Base-by-base conservation (phyloP, 2,888 invertebrate species). In the Spicauda simplicius region DNA sequence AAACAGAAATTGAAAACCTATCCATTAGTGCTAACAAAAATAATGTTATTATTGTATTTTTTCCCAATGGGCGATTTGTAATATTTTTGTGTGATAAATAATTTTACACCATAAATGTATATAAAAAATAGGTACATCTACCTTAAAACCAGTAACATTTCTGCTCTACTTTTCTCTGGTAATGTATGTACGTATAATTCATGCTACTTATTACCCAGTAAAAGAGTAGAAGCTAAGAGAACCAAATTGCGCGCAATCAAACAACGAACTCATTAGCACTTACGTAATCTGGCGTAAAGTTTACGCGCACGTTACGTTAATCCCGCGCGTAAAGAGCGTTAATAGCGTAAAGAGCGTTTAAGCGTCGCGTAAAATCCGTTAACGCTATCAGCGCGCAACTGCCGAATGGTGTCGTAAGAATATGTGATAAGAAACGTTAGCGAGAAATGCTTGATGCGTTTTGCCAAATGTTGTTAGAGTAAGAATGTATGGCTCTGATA, bases 201-300 rank as follows among this genome's bases (percentile, higher is more conserved):
- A n/a, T n/a, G n/a, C n/a, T 5, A 25, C 2, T 2, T 25, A 25
- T 25, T 33, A 33, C 33, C 33, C 33, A 33, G 10, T 33, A 33
- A 10, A 33, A 33, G 10, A 33, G 7, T 33, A 33, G 33, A 33
- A 33, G 8, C 10, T 10, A 33, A 33, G 33, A 10, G 33, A 63
- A 2, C 45, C 30, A 0, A 33, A 64, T 50, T 41, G 16, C 37
- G 53, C 20, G 65, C 45, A 65, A 65, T 65, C 53, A 65, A 59
- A 65, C 59, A 59, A 25, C 72, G 70, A 76, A 73, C 75, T 76
- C 77, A 76, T 78, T 77, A 78, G 75, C 76, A 76, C 73, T 77
- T 71, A 76, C 76, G 76, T 77, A 76, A 76, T 76, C 73, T 72
- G 74, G 69, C 64, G 71, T 76, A 71, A n/a, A 73, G 64, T 75